Conservation (phyloP, 1,140 invertebrate genomes). For the Hyposmocoma kahamanoa region DNA sequence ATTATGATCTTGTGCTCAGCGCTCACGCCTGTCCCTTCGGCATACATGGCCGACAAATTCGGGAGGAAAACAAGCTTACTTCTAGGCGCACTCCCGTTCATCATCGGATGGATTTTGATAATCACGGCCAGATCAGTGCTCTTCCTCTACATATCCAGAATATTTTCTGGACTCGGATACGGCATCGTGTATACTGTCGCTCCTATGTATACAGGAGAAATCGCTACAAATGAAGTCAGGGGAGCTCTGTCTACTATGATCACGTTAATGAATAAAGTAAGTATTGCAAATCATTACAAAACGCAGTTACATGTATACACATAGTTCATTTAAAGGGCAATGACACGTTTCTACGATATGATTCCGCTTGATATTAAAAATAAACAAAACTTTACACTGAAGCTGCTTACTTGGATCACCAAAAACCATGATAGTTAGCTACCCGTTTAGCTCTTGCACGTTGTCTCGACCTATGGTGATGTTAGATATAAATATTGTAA, state of each 20-base stretch:
- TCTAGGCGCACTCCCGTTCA: conserved; percentile 76
- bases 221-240: conserved; percentile 79
- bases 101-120: conserved; percentile 79
- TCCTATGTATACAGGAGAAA: conserved; percentile 80
- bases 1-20: conserved; percentile 72
- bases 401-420: no score
- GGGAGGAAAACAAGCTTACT: conserved; percentile 82
- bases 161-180: conserved; percentile 80
- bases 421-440: no score
- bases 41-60: conserved; percentile 68
- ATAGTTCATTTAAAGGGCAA: no score
- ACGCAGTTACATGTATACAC: no score
- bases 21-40: conserved; percentile 63
- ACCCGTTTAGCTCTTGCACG: no score
- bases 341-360: no score
- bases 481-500: no score
- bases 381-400: no score
- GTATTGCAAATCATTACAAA: no score
- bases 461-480: no score
- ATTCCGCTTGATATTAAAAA: no score
- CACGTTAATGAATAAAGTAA: conserved; percentile 76
- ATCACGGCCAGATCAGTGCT: conserved; percentile 68
- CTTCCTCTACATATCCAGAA: conserved; percentile 71
- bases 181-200: conserved; percentile 79
- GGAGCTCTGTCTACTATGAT: conserved; percentile 82